Evolutionary conservation across 2,797 vertebrate genomes (phyloP).

Genomic region (Prunella strophiata): DNA sequence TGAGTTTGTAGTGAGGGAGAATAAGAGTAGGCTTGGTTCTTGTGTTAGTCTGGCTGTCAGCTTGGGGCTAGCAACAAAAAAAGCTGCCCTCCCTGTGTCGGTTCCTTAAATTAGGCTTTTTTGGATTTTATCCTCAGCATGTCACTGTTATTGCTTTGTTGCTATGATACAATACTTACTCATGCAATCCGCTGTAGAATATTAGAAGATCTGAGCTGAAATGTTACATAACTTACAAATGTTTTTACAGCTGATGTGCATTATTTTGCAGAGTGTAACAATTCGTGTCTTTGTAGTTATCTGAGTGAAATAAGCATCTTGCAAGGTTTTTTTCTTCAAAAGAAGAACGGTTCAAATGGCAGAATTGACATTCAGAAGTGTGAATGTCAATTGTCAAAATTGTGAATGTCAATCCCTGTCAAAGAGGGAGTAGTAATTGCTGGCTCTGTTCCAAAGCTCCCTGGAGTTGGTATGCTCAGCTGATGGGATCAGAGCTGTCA

Average conservation of each 20-base stretch:
- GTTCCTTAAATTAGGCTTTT: constrained; percentile 74
- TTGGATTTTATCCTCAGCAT: constrained; percentile 69
- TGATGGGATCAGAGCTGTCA: not conserved
- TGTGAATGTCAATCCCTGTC: no score
- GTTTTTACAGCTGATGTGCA: constrained; percentile 58
- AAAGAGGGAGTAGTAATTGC: not conserved
- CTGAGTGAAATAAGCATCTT: not conserved
- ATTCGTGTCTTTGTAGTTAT: not conserved
- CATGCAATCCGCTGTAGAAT: constrained; percentile 64
- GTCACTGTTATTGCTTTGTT: constrained; percentile 76
- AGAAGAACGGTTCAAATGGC: not conserved
- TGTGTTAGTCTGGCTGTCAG: constrained; percentile 36
- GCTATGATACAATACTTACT: constrained; percentile 75
- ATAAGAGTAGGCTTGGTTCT: constrained; percentile 31
- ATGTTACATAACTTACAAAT: constrained; percentile 67
- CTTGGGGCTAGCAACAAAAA: constrained; percentile 36
- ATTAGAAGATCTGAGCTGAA: constrained; percentile 64
- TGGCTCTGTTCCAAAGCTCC: not conserved
- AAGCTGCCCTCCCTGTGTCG: constrained; percentile 54
- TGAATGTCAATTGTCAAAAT: not conserved
- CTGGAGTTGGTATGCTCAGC: not conserved
- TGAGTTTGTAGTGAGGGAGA: constrained; percentile 18
- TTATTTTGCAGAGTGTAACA: constrained; percentile 32
- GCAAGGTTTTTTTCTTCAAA: not conserved
- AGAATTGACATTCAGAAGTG: not conserved